Evolutionary conservation across 1,140 invertebrate genomes (phyloP), one percentile per base, ranked within the genome.

Genomic region (Callitettix versicolor): DNA sequence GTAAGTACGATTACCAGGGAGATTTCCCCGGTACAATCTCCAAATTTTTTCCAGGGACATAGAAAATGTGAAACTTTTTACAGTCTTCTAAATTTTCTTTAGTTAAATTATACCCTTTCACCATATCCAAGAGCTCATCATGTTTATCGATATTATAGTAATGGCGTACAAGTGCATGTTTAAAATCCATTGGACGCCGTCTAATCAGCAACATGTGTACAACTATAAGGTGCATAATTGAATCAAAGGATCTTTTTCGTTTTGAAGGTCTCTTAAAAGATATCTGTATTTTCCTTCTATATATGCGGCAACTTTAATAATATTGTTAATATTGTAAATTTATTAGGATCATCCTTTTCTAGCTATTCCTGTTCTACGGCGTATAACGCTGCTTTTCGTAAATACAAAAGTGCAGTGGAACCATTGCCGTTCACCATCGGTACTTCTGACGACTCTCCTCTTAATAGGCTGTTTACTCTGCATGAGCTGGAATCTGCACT

Each of bases 1-100:
- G 42, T 30, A 1, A 53, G 17, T 30, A 30, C 52, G 9, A 53
- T 53, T 15, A n/a, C n/a, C n/a, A n/a, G n/a, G n/a, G n/a, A n/a
- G n/a, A n/a, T n/a, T n/a, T n/a, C n/a, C n/a, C n/a, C n/a, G 52
- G 52, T 3, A 53, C 52, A 1, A 53, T 22, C 41, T 53, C 52
- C 40, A 38, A 44, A 14, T 41, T 41, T 11, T 53, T 53, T 1
- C 52, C 52, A 2, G 40, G 22, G 3, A 43, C 52, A 24, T 53
- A 53, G 14, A 53, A 53, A 2, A 53, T 43, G 14, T 53, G 36
- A 22, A 53, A 43, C 24, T 26, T 53, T 6, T 53, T 3, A 18
- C 40, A 53, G 1, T 15, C 15, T n/a, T 53, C 6, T 17, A 53
- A 15, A 9, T 53, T 38, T 3, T 53, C 17, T 1, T 43, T 17